A percentile compares a stretch with the other conserved stretches of the same genome.
Evolutionary conservation across 2,113 vertebrate genomes (phyloP).

Genomic region (Loxodonta africana): DNA sequence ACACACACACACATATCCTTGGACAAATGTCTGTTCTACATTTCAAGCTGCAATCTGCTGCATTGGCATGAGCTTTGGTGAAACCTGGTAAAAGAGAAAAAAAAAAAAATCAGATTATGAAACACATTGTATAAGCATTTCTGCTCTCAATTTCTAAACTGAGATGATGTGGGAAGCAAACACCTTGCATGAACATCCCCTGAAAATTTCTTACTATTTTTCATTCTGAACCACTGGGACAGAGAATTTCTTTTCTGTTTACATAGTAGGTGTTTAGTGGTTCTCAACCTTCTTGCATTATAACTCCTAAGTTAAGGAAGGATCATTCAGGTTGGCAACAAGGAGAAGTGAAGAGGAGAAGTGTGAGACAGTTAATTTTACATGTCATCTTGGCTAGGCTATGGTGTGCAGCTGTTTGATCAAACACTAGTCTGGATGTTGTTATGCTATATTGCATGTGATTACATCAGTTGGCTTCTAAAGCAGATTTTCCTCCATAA

Average conservation of each 20-base stretch:
- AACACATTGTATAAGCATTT: not conserved
- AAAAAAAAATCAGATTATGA: constrained; percentile 56
- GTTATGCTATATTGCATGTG: not conserved
- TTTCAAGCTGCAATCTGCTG: constrained; percentile 90
- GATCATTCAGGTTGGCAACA: not conserved
- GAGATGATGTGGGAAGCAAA: not conserved
- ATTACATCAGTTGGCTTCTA: not conserved
- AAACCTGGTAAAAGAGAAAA: constrained; percentile 90
- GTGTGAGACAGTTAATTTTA: not conserved
- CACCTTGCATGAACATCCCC: not conserved
- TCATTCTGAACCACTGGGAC: not conserved
- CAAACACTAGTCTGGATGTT: not conserved
- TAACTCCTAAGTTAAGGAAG: not conserved
- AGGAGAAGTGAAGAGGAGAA: not conserved
- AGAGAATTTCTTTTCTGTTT: not conserved
- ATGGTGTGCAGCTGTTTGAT: not conserved
- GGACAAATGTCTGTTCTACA: constrained; percentile 30
- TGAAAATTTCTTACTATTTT: not conserved
- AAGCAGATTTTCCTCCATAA: not conserved
- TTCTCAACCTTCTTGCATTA: not conserved
- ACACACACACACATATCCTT: not conserved
- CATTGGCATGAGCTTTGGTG: constrained; percentile 93
- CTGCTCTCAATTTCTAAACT: not conserved
- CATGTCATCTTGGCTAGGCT: not conserved
- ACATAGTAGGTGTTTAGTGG: not conserved